Evolutionary conservation across 2,888 invertebrate genomes (phyloP), one percentile per base, ranked within the genome.

Genomic region (Cataglyphis rosenhaueri): DNA sequence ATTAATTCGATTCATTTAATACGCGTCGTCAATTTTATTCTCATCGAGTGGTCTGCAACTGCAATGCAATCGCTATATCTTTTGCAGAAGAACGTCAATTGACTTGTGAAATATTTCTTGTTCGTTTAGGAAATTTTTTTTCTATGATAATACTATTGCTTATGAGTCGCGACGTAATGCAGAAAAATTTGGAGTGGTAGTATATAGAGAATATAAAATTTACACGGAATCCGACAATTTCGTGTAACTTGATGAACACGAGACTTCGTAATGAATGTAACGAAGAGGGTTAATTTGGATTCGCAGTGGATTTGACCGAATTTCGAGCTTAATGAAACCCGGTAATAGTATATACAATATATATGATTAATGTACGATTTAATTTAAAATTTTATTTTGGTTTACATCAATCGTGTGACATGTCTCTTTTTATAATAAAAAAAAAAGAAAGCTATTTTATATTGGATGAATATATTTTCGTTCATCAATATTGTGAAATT

Each of bases 1-100:
- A 81, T 81, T 81, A 81, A 75, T 81, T 76, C 64, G 52, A 71
- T 79, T 79, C 78, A 79, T 79, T 79, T 71, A 79, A 79, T 44
- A 44, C 25, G 18, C 73, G 78, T 71, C 78, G 78, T 79, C 73
- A 79, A 79, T 79, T 79, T 79, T 79, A 79, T 79, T 71, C 59
- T 32, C 44, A 79, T 79, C 78, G 59, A 35, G 44, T 44, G 32
- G 59, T 48, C 59, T 44, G 78, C 59, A 12, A 44, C 57, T 41
- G 71, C n/a, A 44, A 70, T 41, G 44, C 59, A 52, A 44, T 35
- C 25, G 29, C 32, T 41, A 70, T 68, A 78, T 57, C n/a, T 25
- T 52, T 66, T 41, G n/a, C 10, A 25, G 4, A 52, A 44, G 38
- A 29, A 65, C n/a, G 5, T 29, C 38, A 1, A n/a, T 32, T 21